These are phyloP conservation scores for Drosophila kurseongensis DNA, from an alignment of 1,140 invertebrate genomes.

Conservation along the genomic window DNA sequence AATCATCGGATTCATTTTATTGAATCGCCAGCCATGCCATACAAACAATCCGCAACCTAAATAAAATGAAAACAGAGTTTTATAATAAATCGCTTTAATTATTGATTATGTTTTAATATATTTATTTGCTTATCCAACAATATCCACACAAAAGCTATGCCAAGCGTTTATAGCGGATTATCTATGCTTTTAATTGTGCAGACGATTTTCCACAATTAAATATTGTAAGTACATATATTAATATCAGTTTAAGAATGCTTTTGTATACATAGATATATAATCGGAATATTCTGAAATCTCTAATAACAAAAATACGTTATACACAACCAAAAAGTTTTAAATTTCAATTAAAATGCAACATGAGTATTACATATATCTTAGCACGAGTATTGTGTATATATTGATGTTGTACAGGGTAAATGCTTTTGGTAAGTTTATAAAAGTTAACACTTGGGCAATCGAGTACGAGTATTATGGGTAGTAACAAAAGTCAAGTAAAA, in stretches of 20 bases:
- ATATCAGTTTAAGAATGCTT: constrained; percentile 9
- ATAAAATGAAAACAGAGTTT: background rate
- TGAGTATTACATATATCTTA: constrained; percentile 19
- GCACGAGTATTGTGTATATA: constrained; percentile 7
- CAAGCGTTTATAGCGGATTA: constrained; percentile 2
- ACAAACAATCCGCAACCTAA: too few species aligned
- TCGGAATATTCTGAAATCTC: constrained; percentile 3
- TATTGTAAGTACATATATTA: constrained; percentile 4
- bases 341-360: constrained; percentile 6
- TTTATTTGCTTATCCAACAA: constrained; percentile 29
- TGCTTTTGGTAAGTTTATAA: constrained; percentile 27
- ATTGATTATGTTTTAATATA: constrained; percentile 22
- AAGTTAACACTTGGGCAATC: constrained; percentile 14
- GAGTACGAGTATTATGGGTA: constrained; percentile 34
- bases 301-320: constrained; percentile 12
- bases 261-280: background rate
- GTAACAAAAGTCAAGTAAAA: constrained; percentile 33
- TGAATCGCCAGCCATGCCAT: too few species aligned
- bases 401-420: constrained; percentile 31
- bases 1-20: too few species aligned
- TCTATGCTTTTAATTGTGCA: background rate
- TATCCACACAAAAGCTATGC: constrained; percentile 27
- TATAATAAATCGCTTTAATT: constrained; percentile 2
- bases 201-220: background rate
- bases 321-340: constrained; percentile 61